phyloP scores from a whole-genome alignment of 2,888 invertebrate species.

The Bombyx huttoni region DNA sequence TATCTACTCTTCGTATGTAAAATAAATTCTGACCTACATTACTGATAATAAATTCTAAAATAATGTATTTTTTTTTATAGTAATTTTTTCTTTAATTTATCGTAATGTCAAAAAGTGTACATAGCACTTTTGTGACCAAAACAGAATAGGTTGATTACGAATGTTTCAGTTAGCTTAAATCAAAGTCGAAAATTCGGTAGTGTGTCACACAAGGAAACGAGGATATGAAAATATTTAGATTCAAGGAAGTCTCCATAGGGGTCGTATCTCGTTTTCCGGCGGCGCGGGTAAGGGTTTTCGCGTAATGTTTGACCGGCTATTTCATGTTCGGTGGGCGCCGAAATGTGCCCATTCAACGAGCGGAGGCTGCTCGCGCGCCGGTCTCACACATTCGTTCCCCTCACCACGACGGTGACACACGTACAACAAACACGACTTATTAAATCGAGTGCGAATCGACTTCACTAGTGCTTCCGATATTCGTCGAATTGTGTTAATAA shows the following conservation, averaged over 20 bases:
- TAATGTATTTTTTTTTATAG: too few species aligned
- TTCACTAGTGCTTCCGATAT: conserved; percentile 31
- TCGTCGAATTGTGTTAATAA: conserved; percentile 8
- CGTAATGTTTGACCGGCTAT: conserved; percentile 66
- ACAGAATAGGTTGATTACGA: too few species aligned
- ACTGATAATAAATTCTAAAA: too few species aligned
- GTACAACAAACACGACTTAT: conserved; percentile 25
- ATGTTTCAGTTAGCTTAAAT: too few species aligned
- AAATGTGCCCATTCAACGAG: conserved; percentile 71
- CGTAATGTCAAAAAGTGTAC: too few species aligned
- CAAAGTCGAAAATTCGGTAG: too few species aligned
- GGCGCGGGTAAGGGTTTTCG: conserved; percentile 62
- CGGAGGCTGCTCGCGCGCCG: conserved; percentile 67
- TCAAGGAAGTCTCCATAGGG: conserved; percentile 38
- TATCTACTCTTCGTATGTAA: too few species aligned
- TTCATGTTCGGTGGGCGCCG: conserved; percentile 60
- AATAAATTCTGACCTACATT: too few species aligned
- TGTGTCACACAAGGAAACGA: too few species aligned
- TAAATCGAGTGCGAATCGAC: conserved; percentile 32
- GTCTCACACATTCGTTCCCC: conserved; percentile 54
- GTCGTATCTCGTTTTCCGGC: conserved; percentile 46
- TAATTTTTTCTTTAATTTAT: too few species aligned
- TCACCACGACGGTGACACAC: conserved; percentile 47
- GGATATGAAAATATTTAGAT: not conserved
- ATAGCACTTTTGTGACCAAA: too few species aligned